Conservation (phyloP, 2,113 vertebrate species). For the Pollimyrus isidori region DNA sequence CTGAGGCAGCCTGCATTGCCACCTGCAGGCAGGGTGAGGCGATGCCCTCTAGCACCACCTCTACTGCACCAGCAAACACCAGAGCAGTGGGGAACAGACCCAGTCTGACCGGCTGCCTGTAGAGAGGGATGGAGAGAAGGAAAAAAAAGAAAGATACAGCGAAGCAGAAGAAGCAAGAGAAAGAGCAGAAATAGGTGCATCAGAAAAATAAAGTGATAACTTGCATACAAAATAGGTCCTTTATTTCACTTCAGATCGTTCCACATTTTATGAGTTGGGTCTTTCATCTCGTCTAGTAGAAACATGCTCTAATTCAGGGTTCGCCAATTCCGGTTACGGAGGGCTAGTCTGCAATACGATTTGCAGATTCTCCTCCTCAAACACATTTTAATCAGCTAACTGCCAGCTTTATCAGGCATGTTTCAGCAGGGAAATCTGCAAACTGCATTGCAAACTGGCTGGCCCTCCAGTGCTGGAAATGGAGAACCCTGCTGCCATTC, state of each 20-base stretch:
- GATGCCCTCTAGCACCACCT: slow-evolving; percentile 64
- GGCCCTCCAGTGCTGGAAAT: neutral
- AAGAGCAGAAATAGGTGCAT: neutral
- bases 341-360: neutral
- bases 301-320: neutral
- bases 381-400: neutral
- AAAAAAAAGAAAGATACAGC: neutral
- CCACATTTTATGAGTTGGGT: neutral
- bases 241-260: neutral
- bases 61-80: slow-evolving; percentile 62
- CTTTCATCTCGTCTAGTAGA: neutral
- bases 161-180: neutral
- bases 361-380: neutral
- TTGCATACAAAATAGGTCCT: neutral
- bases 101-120: slow-evolving; percentile 76
- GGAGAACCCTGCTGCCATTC: neutral
- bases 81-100: slow-evolving; percentile 70
- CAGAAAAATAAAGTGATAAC: neutral
- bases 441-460: neutral
- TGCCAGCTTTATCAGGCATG: neutral
- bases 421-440: neutral
- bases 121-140: neutral
- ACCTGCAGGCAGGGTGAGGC: slow-evolving; percentile 71
- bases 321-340: neutral
- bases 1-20: slow-evolving; percentile 62